A percentile compares a stretch with the other conserved stretches of the same genome.
Conservation (phyloP, 1,140 invertebrate genomes). For the Leptopilina clavipes region DNA sequence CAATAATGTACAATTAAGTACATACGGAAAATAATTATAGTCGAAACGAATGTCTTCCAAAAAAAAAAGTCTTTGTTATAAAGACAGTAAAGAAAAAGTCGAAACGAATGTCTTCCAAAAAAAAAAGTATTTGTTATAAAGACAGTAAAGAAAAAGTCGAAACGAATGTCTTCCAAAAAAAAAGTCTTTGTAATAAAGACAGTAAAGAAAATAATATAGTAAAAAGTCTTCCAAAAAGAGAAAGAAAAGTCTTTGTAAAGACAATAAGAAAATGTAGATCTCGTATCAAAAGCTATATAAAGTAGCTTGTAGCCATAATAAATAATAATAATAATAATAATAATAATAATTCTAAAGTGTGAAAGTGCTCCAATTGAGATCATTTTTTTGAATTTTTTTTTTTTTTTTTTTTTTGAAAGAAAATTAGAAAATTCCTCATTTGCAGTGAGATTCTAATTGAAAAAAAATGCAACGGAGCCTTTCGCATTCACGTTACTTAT, state of each 20-base stretch:
- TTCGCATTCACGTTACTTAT: background rate
- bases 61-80: background rate
- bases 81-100: background rate
- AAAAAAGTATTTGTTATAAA: background rate
- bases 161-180: constrained; percentile 19
- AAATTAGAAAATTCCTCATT: background rate
- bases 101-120: constrained; percentile 25
- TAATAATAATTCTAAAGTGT: too few relatives aligned
- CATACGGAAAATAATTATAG: constrained; percentile 5
- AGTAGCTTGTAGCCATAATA: too few relatives aligned
- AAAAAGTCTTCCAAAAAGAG: too few relatives aligned
- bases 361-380: too few relatives aligned
- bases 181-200: background rate
- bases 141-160: background rate
- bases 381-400: background rate
- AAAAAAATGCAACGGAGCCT: background rate
- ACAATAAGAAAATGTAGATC: background rate
- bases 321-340: too few relatives aligned
- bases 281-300: background rate
- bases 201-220: background rate
- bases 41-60: constrained; percentile 25
- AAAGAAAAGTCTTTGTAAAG: constrained; percentile 9
- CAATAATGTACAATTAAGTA: constrained; percentile 24
- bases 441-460: too few relatives aligned
- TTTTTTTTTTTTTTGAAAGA: background rate